Percentiles rank a stretch among this genome's conserved stretches.
Conservation (phyloP, 2,797 vertebrate genomes). For the Crenichthys baileyi region DNA sequence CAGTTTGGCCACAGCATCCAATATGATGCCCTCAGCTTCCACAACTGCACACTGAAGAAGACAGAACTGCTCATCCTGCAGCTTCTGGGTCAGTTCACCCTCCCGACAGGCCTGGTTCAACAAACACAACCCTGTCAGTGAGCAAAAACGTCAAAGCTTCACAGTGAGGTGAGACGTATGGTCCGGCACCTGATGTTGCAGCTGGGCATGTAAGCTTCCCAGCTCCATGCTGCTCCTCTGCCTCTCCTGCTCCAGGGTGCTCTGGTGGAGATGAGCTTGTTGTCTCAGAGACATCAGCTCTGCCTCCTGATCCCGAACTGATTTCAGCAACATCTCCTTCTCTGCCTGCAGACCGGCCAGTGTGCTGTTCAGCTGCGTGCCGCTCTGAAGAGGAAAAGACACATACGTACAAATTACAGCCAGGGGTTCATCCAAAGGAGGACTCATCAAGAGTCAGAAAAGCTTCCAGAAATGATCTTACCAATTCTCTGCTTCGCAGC, state of each 20-base stretch:
- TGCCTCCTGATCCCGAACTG: constrained; percentile 70
- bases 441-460: not conserved
- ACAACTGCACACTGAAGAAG: constrained; percentile 83
- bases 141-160: not conserved
- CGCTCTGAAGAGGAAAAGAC: constrained; percentile 68
- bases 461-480: not conserved
- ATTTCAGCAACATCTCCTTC: constrained; percentile 71
- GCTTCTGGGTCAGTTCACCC: constrained; percentile 67
- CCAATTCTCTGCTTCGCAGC: constrained; percentile 79
- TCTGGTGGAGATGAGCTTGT: constrained; percentile 78
- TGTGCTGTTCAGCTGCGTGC: constrained; percentile 72
- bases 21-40: constrained; percentile 88
- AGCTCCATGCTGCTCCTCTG: constrained; percentile 69
- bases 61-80: constrained; percentile 83
- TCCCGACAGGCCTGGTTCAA: constrained; percentile 77
- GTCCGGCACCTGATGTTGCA: constrained; percentile 81
- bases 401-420: no score
- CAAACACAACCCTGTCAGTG: constrained; percentile 25
- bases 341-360: constrained; percentile 82
- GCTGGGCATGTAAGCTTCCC: constrained; percentile 65
- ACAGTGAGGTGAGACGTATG: not conserved
- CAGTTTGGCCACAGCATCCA: constrained; percentile 86
- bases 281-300: constrained; percentile 77
- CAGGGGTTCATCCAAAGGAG: not conserved
- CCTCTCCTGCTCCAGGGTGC: constrained; percentile 74